Evolutionary conservation across 2,888 invertebrate genomes (phyloP).

Genomic region (Morpho achilles): DNA sequence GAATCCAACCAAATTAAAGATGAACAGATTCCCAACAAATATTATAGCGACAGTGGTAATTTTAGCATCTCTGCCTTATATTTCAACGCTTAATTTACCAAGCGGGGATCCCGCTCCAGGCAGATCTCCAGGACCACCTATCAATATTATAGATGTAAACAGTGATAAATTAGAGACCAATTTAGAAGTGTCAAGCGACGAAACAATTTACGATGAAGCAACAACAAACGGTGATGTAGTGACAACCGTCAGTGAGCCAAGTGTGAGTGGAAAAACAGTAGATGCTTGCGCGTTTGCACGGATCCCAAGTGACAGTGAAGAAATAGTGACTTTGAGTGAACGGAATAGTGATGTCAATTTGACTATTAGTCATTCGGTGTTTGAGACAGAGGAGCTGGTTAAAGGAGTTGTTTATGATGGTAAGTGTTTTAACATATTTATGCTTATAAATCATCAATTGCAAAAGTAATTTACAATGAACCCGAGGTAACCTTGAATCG

Average conservation of each 20-base stretch:
- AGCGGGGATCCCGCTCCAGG: slow-evolving; percentile 84
- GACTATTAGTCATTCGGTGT: slow-evolving; percentile 72
- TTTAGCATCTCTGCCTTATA: slow-evolving; percentile 62
- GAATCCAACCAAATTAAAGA: slow-evolving; percentile 41
- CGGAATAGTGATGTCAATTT: slow-evolving; percentile 69
- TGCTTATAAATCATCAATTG: no score
- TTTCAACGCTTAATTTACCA: slow-evolving; percentile 59
- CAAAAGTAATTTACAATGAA: no score
- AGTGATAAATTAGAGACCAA: slow-evolving; percentile 31
- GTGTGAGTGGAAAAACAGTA: slow-evolving; percentile 39
- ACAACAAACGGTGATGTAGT: slow-evolving; percentile 42
- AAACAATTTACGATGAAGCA: slow-evolving; percentile 45
- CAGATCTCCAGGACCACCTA: slow-evolving; percentile 82
- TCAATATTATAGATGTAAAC: slow-evolving; percentile 23
- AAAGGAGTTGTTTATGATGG: slow-evolving; percentile 78
- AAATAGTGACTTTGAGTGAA: slow-evolving; percentile 60
- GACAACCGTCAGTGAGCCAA: slow-evolving; percentile 43
- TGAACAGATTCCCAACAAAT: slow-evolving; percentile 41
- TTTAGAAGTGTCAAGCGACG: slow-evolving; percentile 34
- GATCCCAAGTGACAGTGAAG: slow-evolving; percentile 63
- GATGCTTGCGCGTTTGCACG: slow-evolving; percentile 66
- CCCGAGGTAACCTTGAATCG: no score
- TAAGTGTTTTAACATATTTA: slow-evolving; percentile 42
- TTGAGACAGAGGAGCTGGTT: slow-evolving; percentile 71
- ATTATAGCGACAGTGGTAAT: slow-evolving; percentile 48